A percentile compares a stretch with the other conserved stretches of the same genome.
These are phyloP conservation scores for Papilio aristodemus DNA, from an alignment of 1,140 invertebrate species.

Conservation along the genomic window DNA sequence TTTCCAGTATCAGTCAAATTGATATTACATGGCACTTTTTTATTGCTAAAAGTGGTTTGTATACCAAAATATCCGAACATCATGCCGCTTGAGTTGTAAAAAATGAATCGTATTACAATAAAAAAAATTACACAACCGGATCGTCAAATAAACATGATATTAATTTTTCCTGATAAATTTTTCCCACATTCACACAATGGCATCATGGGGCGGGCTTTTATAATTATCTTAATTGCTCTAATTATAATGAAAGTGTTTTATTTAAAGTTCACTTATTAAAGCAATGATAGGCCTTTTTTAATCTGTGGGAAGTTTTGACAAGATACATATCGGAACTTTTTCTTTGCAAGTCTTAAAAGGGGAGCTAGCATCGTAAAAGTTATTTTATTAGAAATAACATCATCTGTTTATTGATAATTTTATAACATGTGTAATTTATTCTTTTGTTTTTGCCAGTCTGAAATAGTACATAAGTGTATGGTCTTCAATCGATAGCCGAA, in stretches of 20 bases:
- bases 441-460: too few relatives aligned
- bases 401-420: too few relatives aligned
- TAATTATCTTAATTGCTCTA: constrained; percentile 14
- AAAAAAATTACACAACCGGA: background rate
- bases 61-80: constrained; percentile 1
- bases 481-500: too few relatives aligned
- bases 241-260: constrained; percentile 12
- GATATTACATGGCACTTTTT: background rate
- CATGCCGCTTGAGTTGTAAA: background rate
- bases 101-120: background rate
- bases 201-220: background rate
- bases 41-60: too few relatives aligned
- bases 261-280: constrained; percentile 7
- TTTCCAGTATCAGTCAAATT: background rate
- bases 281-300: background rate
- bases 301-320: background rate
- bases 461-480: too few relatives aligned
- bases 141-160: background rate
- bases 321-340: background rate
- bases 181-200: constrained; percentile 8
- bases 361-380: too few relatives aligned
- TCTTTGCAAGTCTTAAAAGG: too few relatives aligned
- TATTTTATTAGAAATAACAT: too few relatives aligned
- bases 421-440: too few relatives aligned
- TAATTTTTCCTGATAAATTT: constrained; percentile 1